Conservation (phyloP, 2,113 vertebrate genomes). For the Dasypus novemcinctus region DNA sequence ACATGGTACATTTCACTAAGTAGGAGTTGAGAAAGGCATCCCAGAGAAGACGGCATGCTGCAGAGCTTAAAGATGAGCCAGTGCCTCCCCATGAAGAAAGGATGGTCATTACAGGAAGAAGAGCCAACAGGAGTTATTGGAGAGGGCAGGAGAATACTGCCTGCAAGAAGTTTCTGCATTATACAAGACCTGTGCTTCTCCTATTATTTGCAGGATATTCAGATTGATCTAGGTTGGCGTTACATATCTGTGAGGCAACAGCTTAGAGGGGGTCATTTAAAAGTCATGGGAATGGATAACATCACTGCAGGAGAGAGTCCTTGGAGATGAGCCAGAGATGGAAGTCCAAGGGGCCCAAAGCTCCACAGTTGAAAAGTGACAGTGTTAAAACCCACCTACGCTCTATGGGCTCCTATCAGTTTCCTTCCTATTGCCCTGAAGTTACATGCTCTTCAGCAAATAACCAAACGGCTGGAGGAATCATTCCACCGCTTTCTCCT, state of each 20-base stretch:
- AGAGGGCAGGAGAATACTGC: neutral
- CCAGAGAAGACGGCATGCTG: neutral
- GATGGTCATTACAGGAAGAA: neutral
- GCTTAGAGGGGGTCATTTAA: neutral
- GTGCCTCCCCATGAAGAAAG: neutral
- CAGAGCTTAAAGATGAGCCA: neutral
- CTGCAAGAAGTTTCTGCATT: neutral
- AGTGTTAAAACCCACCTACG: neutral
- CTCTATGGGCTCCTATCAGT: neutral
- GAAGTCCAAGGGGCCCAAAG: neutral
- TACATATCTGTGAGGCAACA: neutral
- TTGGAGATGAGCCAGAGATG: accelerated
- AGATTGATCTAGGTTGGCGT: neutral
- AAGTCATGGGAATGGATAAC: neutral
- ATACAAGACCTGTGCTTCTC: neutral
- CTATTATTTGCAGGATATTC: neutral
- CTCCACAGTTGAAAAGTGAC: neutral
- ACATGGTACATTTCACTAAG: accelerated
- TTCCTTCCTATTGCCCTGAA: neutral
- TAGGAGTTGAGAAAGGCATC: neutral
- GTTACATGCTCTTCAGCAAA: neutral
- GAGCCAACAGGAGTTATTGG: neutral
- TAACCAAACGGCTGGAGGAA: neutral
- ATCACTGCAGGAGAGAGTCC: neutral
- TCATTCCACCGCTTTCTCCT: neutral